Base-by-base conservation (phyloP, 1,140 invertebrate species). In the Ceratoteleas bidentatus region DNA sequence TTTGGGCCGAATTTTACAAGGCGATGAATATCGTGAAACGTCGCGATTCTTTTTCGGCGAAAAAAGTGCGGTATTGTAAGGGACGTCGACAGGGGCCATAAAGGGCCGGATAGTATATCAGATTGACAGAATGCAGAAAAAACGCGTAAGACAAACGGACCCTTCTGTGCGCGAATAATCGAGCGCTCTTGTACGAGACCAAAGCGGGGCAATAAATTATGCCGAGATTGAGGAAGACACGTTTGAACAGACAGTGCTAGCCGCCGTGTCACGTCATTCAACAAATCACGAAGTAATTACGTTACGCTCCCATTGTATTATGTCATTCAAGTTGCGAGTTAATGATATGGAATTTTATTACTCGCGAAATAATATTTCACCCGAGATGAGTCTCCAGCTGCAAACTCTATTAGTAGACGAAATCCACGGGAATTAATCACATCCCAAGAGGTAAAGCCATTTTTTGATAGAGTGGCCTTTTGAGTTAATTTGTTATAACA, bases 121-220 rank as follows among this genome's bases (percentile, higher is more conserved):
- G 54, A 56, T 66, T 58, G 72, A 75, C 72, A 52, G 72, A 75
- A 64, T 14, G 43, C 14, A 52, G 54, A 66, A 75, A 57, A 75
- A 75, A 58, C 72, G 72, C 52, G 15, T 24, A 74, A 74, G 72
- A 74, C 72, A 54, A 57, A 74, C 53, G 53, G 62, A 60, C 62
- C 72, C 47, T 75, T 66, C 54, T 52, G 32, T 16, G 24, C 36
- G 36, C 72, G 47, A 66, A 68, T 75, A 66, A 75, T 75, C 72
- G 72, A 56, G 47, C 62, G 54, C 56, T 47, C 53, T 68, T 65
- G 53, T 64, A 60, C 49, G 54, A 32, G 45, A 65, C 62, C 15
- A 50, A 58, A 58, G 61, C 68, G 34, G 16, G 61, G 33, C 60
- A 75, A 69, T 81, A 81, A 81, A 81, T 81, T 81, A 81, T 64